Percentiles rank a stretch among this genome's conserved stretches.
These are phyloP conservation scores for Doris montereyensis DNA, from an alignment of 2,888 invertebrate genomes.

Conservation along the genomic window DNA sequence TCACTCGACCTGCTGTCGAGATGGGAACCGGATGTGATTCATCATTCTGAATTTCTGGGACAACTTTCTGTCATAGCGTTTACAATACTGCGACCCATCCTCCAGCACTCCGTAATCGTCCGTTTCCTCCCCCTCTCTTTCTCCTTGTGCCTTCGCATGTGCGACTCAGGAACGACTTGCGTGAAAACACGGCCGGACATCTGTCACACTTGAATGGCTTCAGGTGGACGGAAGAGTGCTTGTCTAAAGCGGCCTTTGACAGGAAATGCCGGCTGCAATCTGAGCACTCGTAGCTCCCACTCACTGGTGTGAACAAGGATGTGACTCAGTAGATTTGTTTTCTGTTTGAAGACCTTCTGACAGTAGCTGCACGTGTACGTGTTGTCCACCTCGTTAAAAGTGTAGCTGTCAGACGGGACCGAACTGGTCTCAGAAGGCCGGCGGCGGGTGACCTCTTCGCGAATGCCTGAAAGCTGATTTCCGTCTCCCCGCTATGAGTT, in stretches of 20 bases:
- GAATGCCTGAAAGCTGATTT: no score
- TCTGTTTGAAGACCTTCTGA: constrained; percentile 27
- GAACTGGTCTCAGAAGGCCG: no score
- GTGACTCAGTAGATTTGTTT: constrained; percentile 30
- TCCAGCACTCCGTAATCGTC: constrained; percentile 34
- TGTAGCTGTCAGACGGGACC: no score
- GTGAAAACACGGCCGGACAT: constrained; percentile 34
- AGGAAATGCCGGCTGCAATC: constrained; percentile 32
- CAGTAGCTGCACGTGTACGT: constrained; percentile 38
- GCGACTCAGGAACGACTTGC: constrained; percentile 33
- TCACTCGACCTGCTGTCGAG: constrained; percentile 21
- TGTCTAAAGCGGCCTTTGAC: constrained; percentile 11
- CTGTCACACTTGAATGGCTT: constrained; percentile 39
- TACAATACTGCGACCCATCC: constrained; percentile 33
- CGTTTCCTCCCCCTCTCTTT: constrained; percentile 34
- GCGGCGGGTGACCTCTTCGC: no score
- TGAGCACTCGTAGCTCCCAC: constrained; percentile 12
- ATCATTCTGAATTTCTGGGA: constrained; percentile 36
- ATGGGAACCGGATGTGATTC: constrained; percentile 35
- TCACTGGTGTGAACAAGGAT: constrained; percentile 33
- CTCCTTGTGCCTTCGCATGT: constrained; percentile 28
- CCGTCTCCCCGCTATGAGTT: constrained; percentile 26
- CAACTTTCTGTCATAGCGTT: constrained; percentile 37
- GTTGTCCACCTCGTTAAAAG: no score
- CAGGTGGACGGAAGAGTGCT: constrained; percentile 30